Evolutionary conservation across 1,140 invertebrate species (phyloP).

Genomic region (Ditylenchus dipsaci): DNA sequence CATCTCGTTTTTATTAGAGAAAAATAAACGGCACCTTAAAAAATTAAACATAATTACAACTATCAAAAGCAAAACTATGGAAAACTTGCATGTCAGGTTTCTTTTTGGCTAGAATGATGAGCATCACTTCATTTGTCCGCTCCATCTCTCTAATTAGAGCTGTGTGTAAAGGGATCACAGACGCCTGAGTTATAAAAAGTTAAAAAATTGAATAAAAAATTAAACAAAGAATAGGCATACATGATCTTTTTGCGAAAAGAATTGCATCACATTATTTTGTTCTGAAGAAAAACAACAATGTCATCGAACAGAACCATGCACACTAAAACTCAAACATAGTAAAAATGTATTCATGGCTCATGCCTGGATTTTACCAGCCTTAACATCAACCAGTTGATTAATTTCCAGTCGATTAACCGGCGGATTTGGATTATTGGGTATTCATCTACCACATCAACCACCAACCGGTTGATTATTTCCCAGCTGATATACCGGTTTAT

Average conservation of each 20-base stretch:
- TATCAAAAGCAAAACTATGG: not conserved
- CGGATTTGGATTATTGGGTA: too few relatives aligned
- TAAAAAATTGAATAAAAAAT: not conserved
- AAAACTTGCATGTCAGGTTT: constrained; percentile 33
- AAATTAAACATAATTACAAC: not conserved
- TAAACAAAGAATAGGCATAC: too few relatives aligned
- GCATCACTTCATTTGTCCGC: constrained; percentile 17
- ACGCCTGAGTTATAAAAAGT: constrained; percentile 1
- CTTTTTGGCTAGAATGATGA: constrained; percentile 29
- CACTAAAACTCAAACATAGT: constrained; percentile 12
- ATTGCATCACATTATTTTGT: constrained; percentile 14
- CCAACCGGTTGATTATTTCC: too few relatives aligned
- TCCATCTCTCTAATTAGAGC: constrained; percentile 34
- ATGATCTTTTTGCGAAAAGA: constrained; percentile 30
- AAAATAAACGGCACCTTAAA: constrained; percentile 18
- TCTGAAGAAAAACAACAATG: constrained; percentile 40
- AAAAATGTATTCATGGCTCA: too few relatives aligned
- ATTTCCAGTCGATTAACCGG: too few relatives aligned
- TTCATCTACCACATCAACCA: too few relatives aligned
- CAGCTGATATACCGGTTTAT: too few relatives aligned
- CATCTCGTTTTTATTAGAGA: constrained; percentile 23
- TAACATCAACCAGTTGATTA: too few relatives aligned
- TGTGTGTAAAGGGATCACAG: constrained; percentile 30
- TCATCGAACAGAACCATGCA: constrained; percentile 39
- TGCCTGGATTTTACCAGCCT: too few relatives aligned